phyloP scores from a whole-genome alignment of 2,113 vertebrate genomes.

The Isurus oxyrinchus region DNA sequence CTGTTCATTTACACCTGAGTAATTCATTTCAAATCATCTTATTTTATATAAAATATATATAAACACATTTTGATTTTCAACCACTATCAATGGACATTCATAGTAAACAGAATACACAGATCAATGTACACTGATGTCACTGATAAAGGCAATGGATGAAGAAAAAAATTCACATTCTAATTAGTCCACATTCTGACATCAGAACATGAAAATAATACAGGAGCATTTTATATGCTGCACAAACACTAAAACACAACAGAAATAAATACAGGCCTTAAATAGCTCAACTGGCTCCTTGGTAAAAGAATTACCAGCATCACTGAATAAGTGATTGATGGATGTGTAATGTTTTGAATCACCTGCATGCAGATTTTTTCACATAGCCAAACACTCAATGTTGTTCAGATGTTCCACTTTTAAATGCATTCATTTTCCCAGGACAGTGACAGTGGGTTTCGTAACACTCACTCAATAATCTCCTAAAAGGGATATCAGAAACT shows the following conservation, averaged over 20 bases:
- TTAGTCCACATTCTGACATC: background rate
- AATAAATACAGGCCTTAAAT: background rate
- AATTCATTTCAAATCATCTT: constrained; percentile 5
- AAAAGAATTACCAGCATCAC: background rate
- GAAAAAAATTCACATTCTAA: background rate
- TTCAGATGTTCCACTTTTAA: background rate
- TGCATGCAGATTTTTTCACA: background rate
- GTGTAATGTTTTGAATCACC: background rate
- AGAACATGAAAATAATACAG: background rate
- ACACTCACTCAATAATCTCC: background rate
- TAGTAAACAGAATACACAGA: background rate
- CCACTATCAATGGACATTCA: background rate
- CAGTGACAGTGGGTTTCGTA: too few species aligned
- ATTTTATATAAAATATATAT: constrained; percentile 5
- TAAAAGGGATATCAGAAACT: background rate
- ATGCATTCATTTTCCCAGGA: background rate
- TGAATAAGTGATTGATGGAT: background rate
- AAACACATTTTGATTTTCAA: background rate
- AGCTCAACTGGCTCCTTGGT: background rate
- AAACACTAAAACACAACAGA: background rate
- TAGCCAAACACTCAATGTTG: background rate
- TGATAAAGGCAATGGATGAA: background rate
- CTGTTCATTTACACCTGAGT: background rate
- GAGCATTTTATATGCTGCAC: background rate
- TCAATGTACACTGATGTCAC: background rate